Conservation (phyloP, 1,140 invertebrate species). For the Bombus breviceps region DNA sequence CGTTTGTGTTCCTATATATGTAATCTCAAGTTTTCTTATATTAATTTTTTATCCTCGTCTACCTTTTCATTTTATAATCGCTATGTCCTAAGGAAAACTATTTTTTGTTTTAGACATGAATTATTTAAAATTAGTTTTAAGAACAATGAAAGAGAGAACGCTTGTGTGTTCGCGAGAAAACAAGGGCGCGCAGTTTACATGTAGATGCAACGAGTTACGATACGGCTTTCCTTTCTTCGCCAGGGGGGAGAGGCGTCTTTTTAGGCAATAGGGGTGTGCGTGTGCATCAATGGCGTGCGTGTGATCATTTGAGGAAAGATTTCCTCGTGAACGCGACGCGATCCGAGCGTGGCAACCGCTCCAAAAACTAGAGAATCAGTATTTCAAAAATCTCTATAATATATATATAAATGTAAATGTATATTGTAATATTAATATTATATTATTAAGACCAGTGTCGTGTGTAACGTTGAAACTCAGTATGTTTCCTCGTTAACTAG, state of each 20-base stretch:
- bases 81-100: neutral
- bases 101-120: neutral
- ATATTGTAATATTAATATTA: conserved; percentile 63
- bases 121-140: conserved; percentile 13
- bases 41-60: neutral
- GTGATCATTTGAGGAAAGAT: neutral
- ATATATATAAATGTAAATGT: conserved; percentile 56
- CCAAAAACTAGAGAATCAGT: conserved; percentile 78
- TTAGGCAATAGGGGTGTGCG: conserved; percentile 59
- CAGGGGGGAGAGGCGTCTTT: neutral
- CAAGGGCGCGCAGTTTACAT: neutral
- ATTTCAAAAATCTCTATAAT: conserved; percentile 73
- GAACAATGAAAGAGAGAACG: neutral
- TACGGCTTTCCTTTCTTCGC: conserved; percentile 7
- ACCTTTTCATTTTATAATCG: neutral
- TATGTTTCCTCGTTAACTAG: conserved; percentile 27
- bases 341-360: conserved; percentile 75
- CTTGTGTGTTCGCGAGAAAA: conserved; percentile 5
- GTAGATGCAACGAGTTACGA: neutral
- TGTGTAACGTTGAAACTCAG: conserved; percentile 46
- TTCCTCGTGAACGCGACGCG: conserved; percentile 42
- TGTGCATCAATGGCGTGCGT: neutral
- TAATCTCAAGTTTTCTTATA: neutral
- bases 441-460: conserved; percentile 54
- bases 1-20: conserved; percentile 39